phyloP scores from a whole-genome alignment of 1,140 invertebrate genomes.

The Diuraphis noxia region DNA sequence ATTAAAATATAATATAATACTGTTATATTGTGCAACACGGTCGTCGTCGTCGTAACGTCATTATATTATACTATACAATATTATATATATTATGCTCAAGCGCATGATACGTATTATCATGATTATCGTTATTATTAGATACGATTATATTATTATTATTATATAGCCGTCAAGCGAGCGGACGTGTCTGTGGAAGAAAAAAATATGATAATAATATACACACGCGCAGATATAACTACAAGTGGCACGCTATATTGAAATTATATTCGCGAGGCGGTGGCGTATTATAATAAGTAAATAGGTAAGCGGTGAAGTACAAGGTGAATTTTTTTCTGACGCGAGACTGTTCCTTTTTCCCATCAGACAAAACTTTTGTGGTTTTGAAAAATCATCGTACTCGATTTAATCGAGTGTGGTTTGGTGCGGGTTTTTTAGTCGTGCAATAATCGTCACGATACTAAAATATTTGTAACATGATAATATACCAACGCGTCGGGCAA shows the following conservation, averaged over 20 bases:
- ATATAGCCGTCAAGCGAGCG: background rate
- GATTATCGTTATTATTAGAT: background rate
- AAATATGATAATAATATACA: background rate
- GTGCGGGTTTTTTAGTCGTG: background rate
- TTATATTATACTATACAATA: background rate
- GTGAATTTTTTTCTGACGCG: background rate
- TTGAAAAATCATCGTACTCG: background rate
- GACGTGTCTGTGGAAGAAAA: background rate
- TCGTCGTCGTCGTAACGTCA: background rate
- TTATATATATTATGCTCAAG: background rate
- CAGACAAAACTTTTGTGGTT: background rate
- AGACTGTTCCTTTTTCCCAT: background rate
- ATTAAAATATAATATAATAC: background rate
- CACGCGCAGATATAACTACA: background rate
- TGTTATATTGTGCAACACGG: background rate
- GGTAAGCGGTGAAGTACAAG: background rate
- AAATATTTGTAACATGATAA: background rate
- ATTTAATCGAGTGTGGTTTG: background rate
- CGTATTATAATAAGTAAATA: conserved; percentile 2
- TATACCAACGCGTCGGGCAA: background rate
- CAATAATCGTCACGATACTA: background rate
- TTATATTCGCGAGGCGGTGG: background rate
- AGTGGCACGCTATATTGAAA: background rate
- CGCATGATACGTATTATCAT: background rate
- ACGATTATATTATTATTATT: background rate